phyloP scores from a whole-genome alignment of 2,888 invertebrate species.

The Hirtodrosophila alboralis region DNA sequence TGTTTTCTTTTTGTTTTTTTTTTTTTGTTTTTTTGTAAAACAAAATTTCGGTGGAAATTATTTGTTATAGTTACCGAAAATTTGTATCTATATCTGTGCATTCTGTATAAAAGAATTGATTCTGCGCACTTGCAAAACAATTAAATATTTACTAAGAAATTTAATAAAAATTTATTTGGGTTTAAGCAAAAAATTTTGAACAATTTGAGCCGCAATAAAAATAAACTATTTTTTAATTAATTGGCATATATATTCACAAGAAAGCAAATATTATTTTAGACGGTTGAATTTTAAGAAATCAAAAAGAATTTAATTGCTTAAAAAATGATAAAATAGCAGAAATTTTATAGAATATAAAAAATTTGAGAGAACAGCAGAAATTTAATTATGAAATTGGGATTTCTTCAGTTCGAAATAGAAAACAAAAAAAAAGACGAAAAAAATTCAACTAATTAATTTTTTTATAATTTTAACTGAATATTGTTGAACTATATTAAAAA shows the following conservation, averaged over 20 bases:
- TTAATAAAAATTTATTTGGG: background rate
- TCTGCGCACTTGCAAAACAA: background rate
- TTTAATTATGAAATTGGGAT: too few relatives aligned
- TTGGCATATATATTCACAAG: constrained; percentile 7
- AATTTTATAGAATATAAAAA: too few relatives aligned
- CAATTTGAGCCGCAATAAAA: constrained; percentile 11
- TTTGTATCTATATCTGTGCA: constrained; percentile 7
- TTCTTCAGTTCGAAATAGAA: too few relatives aligned
- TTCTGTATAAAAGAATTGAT: background rate
- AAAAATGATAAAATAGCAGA: too few relatives aligned
- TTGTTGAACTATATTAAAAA: too few relatives aligned
- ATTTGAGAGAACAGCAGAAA: constrained; percentile 1
- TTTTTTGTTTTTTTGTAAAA: constrained; percentile 19
- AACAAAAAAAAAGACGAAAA: too few relatives aligned
- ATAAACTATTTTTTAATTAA: constrained; percentile 15
- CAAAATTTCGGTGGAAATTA: constrained; percentile 59
- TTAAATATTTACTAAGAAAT: constrained; percentile 37
- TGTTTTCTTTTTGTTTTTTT: constrained; percentile 36
- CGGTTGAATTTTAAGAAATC: background rate
- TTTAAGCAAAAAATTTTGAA: background rate
- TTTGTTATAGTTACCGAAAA: constrained; percentile 47
- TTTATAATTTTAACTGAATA: too few relatives aligned
- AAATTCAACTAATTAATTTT: too few relatives aligned
- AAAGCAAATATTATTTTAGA: constrained; percentile 12
- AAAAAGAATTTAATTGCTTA: too few relatives aligned